A percentile compares a stretch with the other conserved stretches of the same genome.
Conservation (phyloP, 2,113 vertebrate genomes). For the Plestiodon gilberti region DNA sequence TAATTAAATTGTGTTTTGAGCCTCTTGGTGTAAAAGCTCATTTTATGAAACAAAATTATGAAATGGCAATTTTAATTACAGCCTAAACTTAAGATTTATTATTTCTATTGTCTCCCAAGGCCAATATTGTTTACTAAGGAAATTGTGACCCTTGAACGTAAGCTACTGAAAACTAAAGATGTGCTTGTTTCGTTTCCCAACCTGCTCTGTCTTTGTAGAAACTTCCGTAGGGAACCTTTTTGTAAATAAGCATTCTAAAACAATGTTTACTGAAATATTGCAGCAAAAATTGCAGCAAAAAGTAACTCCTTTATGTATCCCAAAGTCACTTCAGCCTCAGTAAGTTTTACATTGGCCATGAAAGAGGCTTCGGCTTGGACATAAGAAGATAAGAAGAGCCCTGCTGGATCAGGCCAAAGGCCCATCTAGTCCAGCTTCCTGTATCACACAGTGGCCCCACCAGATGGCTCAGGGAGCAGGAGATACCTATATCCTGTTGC, state of each 20-base stretch:
- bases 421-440: too few relatives aligned
- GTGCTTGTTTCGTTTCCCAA: neutral
- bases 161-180: neutral
- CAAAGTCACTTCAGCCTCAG: neutral
- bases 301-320: neutral
- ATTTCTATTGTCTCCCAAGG: slow-evolving; percentile 17
- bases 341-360: neutral
- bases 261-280: neutral
- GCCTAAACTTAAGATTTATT: neutral
- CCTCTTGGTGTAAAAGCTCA: neutral
- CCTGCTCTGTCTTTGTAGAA: neutral
- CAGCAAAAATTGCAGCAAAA: neutral
- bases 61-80: neutral
- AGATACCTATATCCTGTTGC: too few relatives aligned
- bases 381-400: too few relatives aligned
- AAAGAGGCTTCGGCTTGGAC: neutral
- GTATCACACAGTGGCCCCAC: too few relatives aligned
- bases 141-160: neutral
- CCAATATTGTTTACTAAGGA: neutral
- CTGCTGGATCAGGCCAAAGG: too few relatives aligned
- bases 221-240: neutral
- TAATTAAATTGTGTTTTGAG: neutral
- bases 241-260: neutral
- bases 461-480: too few relatives aligned
- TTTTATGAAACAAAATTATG: slow-evolving; percentile 30